phyloP scores from a whole-genome alignment of 2,888 invertebrate genomes.

The Netelia inedita region DNA sequence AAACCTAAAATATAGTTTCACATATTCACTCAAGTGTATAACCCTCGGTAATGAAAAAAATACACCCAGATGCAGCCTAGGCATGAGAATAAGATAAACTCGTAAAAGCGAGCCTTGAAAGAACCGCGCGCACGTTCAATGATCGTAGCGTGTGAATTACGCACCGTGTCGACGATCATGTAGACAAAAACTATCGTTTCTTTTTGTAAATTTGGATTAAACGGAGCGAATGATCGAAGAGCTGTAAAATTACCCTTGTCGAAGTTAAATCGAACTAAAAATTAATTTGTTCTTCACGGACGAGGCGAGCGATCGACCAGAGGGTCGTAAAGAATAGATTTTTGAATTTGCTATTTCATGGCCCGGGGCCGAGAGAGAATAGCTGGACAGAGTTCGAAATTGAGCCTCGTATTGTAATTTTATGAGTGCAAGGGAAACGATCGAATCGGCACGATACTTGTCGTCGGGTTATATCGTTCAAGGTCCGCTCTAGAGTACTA shows the following conservation, averaged over 20 bases:
- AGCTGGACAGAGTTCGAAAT: neutral
- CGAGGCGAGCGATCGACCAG: neutral
- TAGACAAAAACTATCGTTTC: neutral
- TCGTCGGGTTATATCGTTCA: slow-evolving; percentile 48
- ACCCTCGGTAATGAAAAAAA: slow-evolving; percentile 59
- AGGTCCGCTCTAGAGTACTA: slow-evolving; percentile 64
- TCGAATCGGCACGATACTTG: slow-evolving; percentile 4
- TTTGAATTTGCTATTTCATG: neutral
- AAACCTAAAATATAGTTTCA: slow-evolving; percentile 78
- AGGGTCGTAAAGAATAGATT: neutral
- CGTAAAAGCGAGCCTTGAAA: slow-evolving; percentile 57
- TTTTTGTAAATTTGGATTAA: neutral
- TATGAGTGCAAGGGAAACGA: too few relatives aligned
- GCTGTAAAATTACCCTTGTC: too few relatives aligned
- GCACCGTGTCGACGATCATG: neutral
- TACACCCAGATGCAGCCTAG: slow-evolving; percentile 33
- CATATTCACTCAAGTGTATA: slow-evolving; percentile 56
- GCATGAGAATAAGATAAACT: slow-evolving; percentile 53
- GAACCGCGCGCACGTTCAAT: slow-evolving; percentile 12
- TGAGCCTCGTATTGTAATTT: too few relatives aligned
- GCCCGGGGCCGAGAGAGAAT: neutral
- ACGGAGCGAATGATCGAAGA: neutral
- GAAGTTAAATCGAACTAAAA: neutral
- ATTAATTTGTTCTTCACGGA: neutral
- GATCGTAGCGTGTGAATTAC: slow-evolving; percentile 25